A percentile compares a stretch with the other conserved stretches of the same genome.
Evolutionary conservation across 2,888 invertebrate genomes (phyloP).

Genomic region (Tyria jacobaeae): DNA sequence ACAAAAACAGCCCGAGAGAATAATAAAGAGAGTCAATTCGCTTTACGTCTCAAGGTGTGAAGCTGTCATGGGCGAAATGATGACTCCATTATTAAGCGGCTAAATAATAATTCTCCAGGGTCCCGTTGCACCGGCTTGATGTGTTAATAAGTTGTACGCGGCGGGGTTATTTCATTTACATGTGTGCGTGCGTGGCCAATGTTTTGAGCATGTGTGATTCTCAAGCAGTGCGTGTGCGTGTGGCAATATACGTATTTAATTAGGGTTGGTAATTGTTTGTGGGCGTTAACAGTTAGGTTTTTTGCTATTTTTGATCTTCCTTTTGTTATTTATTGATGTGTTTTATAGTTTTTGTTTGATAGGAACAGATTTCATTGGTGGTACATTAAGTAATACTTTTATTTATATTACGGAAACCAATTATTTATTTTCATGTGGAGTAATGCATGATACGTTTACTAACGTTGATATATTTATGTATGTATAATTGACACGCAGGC

Average conservation of each 20-base stretch:
- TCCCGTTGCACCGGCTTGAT: constrained; percentile 68
- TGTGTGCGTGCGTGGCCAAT: constrained; percentile 30
- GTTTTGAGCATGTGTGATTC: constrained; percentile 34
- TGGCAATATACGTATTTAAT: constrained; percentile 55
- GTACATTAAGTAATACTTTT: neutral
- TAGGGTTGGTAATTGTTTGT: constrained; percentile 57
- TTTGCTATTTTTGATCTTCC: constrained; percentile 39
- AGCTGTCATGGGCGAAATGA: constrained; percentile 84
- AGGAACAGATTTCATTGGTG: constrained; percentile 13
- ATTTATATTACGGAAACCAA: neutral
- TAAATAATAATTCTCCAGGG: constrained; percentile 76
- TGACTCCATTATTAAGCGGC: constrained; percentile 84
- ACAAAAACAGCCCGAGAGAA: constrained; percentile 56
- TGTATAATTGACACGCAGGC: neutral
- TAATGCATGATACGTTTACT: neutral
- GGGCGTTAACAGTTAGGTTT: constrained; percentile 42
- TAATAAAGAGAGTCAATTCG: constrained; percentile 81
- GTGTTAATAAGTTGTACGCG: constrained; percentile 70
- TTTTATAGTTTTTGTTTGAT: constrained; percentile 36
- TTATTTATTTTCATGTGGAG: neutral
- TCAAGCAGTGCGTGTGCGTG: constrained; percentile 35
- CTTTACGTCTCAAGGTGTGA: constrained; percentile 80
- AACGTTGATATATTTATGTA: neutral
- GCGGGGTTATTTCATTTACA: constrained; percentile 54
- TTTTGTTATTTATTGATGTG: constrained; percentile 50